These are phyloP conservation scores for Lepilemur ruficaudatus DNA, from an alignment of 2,797 vertebrate species.

Conservation along the genomic window DNA sequence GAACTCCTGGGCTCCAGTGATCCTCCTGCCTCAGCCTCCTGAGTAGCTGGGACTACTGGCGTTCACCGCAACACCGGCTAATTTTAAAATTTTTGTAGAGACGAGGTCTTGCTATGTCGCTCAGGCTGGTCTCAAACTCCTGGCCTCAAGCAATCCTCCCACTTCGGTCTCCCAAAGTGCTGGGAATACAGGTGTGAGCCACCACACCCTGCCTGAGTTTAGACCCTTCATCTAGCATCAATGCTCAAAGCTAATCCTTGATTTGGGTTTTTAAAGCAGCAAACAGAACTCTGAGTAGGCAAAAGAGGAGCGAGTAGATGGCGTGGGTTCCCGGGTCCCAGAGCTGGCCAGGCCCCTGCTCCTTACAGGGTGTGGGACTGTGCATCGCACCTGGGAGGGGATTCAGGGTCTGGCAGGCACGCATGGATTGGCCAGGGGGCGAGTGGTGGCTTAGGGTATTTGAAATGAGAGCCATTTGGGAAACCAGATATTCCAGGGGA, in stretches of 20 bases:
- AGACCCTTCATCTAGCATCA: neutral
- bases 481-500: neutral
- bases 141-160: neutral
- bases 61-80: neutral
- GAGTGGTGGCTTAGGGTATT: neutral
- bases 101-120: neutral
- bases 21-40: neutral
- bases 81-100: neutral
- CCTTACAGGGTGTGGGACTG: neutral
- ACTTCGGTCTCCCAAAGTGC: neutral
- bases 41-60: neutral
- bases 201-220: neutral
- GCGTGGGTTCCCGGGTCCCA: neutral
- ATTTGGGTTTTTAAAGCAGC: neutral
- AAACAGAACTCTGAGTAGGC: neutral
- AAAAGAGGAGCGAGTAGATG: neutral
- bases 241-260: neutral
- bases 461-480: neutral
- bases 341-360: neutral
- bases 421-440: accelerated
- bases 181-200: neutral
- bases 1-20: neutral
- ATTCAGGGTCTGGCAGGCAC: neutral
- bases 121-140: neutral
- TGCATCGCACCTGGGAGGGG: accelerated